phyloP scores from a whole-genome alignment of 92 coral and sea anemone species.

The Chrysogorgia sp. region DNA sequence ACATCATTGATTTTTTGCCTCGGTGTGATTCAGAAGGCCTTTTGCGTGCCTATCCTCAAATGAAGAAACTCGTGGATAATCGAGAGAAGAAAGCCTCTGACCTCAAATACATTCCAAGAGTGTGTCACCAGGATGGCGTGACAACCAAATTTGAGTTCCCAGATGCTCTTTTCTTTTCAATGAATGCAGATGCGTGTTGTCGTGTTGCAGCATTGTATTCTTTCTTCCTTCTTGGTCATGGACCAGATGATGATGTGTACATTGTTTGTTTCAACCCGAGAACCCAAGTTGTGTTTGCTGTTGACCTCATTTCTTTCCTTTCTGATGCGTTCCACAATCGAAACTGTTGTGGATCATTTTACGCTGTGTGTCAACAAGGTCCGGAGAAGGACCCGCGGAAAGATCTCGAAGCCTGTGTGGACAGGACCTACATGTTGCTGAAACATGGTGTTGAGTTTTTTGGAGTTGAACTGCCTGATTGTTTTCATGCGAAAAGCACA shows the following conservation, averaged over 20 bases:
- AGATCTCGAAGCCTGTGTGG: conserved; percentile 40
- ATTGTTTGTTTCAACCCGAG: conserved; percentile 23
- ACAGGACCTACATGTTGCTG: conserved; percentile 34
- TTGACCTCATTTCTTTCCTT: conserved; percentile 12
- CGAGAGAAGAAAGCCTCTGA: background rate
- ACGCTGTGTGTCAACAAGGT: conserved; percentile 33
- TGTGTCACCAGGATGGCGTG: conserved; percentile 13
- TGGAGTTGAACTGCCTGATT: conserved; percentile 26
- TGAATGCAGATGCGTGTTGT: conserved; percentile 22
- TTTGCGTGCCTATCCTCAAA: conserved; percentile 22
- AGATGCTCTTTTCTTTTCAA: conserved; percentile 21
- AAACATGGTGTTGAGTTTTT: conserved; percentile 35
- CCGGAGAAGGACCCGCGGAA: conserved; percentile 23
- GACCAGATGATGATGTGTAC: conserved; percentile 32
- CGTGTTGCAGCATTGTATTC: conserved; percentile 41
- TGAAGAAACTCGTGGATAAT: background rate
- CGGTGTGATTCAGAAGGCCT: conserved; percentile 18
- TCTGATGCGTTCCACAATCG: conserved; percentile 34
- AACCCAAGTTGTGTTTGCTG: conserved; percentile 39
- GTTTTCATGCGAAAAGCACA: conserved; percentile 22
- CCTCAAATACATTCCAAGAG: background rate
- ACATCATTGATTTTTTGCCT: conserved; percentile 13
- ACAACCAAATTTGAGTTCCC: conserved; percentile 27
- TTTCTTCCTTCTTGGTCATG: conserved; percentile 37
- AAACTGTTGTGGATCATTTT: conserved; percentile 29